These are phyloP conservation scores for Eupithecia inturbata DNA, from an alignment of 2,888 invertebrate species.

Conservation along the genomic window DNA sequence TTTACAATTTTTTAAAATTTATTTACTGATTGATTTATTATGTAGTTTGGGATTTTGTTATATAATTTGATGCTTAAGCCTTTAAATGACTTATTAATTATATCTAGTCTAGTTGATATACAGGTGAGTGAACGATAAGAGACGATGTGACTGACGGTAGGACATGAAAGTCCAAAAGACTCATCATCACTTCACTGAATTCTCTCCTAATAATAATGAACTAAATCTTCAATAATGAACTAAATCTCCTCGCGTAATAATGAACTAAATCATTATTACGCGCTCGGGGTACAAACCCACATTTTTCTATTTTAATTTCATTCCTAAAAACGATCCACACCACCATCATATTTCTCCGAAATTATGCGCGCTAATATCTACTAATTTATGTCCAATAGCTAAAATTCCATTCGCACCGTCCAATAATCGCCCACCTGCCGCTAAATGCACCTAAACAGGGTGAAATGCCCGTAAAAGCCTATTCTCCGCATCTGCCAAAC, in stretches of 20 bases:
- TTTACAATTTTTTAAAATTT: too few species aligned
- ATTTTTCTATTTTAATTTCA: not conserved
- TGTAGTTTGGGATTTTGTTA: too few species aligned
- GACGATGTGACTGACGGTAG: not conserved
- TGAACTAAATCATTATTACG: too few species aligned
- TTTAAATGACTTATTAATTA: too few species aligned
- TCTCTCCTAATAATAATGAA: too few species aligned
- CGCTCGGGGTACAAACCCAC: not conserved
- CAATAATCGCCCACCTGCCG: conserved; percentile 1
- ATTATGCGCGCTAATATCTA: not conserved
- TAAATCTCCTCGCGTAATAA: too few species aligned
- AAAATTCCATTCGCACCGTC: not conserved
- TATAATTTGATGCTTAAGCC: too few species aligned
- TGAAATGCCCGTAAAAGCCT: not conserved
- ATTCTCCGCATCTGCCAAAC: not conserved
- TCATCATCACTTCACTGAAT: too few species aligned
- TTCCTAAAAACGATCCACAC: not conserved
- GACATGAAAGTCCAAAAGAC: not conserved
- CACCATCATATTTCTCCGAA: not conserved
- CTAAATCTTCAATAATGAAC: too few species aligned
- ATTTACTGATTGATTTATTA: too few species aligned
- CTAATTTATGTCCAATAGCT: not conserved
- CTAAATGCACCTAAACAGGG: not conserved
- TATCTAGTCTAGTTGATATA: too few species aligned
- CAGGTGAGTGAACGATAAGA: too few species aligned